Percentiles rank a stretch among this genome's conserved stretches.
Evolutionary conservation across 1,140 invertebrate genomes (phyloP).

Genomic region (Agrilus planipennis): DNA sequence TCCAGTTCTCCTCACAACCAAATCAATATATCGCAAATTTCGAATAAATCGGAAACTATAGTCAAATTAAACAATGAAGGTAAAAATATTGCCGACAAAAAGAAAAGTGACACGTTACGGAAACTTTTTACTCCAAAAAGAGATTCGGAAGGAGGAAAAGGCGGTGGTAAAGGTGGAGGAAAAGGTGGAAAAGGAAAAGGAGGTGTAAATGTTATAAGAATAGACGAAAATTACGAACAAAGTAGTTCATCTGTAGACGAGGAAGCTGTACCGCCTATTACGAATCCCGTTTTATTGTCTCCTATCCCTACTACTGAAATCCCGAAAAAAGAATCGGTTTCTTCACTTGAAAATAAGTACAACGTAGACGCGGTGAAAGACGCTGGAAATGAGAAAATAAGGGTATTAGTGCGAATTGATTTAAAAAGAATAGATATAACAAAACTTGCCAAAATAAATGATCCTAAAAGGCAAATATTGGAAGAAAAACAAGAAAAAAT

Average conservation of each 20-base stretch:
- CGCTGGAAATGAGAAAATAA: constrained; percentile 3
- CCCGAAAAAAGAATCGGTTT: no score
- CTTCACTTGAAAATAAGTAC: no score
- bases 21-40: constrained; percentile 22
- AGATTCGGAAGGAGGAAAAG: constrained; percentile 34
- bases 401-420: constrained; percentile 23
- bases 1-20: constrained; percentile 23
- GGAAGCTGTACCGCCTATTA: constrained; percentile 23
- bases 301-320: constrained; percentile 23
- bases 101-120: constrained; percentile 55
- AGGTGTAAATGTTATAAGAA: constrained; percentile 32
- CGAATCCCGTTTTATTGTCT: constrained; percentile 18
- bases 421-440: constrained; percentile 18
- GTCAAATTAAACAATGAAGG: constrained; percentile 39
- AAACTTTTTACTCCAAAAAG: constrained; percentile 46
- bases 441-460: no score
- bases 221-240: constrained; percentile 29
- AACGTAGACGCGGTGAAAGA: no score
- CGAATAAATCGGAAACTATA: constrained; percentile 32
- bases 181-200: constrained; percentile 43
- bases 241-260: constrained; percentile 31
- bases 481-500: no score
- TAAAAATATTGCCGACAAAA: constrained; percentile 48
- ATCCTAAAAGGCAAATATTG: no score
- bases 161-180: constrained; percentile 37